Evolutionary conservation across 2,797 vertebrate genomes (phyloP).

Genomic region (Smutsia gigantea): DNA sequence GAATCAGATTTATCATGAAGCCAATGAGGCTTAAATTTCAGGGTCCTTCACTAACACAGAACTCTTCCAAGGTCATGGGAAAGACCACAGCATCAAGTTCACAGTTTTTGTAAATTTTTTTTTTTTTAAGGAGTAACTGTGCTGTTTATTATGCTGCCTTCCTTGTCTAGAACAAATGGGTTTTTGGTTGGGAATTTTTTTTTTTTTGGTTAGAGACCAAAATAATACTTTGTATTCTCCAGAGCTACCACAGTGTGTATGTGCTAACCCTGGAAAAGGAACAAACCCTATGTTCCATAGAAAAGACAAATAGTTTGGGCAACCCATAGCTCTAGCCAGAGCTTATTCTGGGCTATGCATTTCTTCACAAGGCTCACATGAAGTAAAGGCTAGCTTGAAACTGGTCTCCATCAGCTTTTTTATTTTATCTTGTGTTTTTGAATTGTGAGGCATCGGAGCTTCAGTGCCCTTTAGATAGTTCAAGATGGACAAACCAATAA

Average conservation of each 20-base stretch:
- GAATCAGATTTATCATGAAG: not conserved
- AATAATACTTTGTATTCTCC: conserved; percentile 7
- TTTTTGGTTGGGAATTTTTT: not conserved
- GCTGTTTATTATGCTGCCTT: not conserved
- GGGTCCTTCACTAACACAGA: not conserved
- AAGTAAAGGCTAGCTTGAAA: conserved; percentile 49
- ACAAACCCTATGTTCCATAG: not conserved
- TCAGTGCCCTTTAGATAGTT: conserved; percentile 32
- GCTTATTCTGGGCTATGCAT: not conserved
- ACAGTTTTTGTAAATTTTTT: not conserved
- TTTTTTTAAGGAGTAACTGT: not conserved
- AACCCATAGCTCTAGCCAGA: not conserved
- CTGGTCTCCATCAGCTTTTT: conserved; percentile 33
- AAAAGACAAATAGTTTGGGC: not conserved
- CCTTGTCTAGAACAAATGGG: not conserved
- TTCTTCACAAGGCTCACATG: not conserved
- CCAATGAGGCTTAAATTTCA: not conserved
- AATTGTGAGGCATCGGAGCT: conserved; percentile 33
- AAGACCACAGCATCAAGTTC: not conserved
- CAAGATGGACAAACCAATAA: conserved; percentile 34
- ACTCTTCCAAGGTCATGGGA: not conserved
- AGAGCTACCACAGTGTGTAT: not conserved
- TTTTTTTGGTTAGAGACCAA: not conserved
- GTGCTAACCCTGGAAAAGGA: not conserved
- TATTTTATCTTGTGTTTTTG: conserved; percentile 42